Percentiles rank a stretch among this genome's conserved stretches.
Conservation (phyloP, 2,113 vertebrate genomes). For the Grantiella picta region DNA sequence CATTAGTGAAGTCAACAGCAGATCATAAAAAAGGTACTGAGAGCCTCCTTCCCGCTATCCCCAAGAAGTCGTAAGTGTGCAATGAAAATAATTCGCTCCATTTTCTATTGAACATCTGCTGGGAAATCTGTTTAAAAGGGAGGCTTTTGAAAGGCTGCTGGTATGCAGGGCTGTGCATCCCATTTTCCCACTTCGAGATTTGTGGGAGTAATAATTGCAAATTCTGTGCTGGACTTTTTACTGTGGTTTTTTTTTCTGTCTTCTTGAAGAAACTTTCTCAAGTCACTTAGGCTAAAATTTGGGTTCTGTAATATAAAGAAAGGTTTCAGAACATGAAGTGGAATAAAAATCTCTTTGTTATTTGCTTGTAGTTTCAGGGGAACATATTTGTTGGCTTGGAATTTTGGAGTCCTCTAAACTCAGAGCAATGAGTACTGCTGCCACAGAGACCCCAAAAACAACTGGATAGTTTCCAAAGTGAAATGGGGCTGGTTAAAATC, state of each 20-base stretch:
- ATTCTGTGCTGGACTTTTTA: not conserved
- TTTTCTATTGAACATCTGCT: conserved; percentile 51
- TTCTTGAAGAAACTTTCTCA: not conserved
- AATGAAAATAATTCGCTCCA: not conserved
- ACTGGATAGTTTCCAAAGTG: not conserved
- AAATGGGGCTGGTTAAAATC: not conserved
- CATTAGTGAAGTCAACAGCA: conserved; percentile 57
- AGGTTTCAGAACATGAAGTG: not conserved
- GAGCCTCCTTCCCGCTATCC: not conserved
- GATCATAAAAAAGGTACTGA: conserved; percentile 47
- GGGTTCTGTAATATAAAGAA: not conserved
- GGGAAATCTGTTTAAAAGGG: conserved; percentile 13
- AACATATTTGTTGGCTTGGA: not conserved
- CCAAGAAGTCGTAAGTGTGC: not conserved
- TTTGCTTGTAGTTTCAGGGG: not conserved
- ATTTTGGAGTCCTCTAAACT: not conserved
- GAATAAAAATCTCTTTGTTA: not conserved
- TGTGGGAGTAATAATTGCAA: not conserved
- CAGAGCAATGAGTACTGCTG: not conserved
- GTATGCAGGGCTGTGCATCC: not conserved
- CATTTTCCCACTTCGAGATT: not conserved
- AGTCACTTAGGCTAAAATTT: not conserved
- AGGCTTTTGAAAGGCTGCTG: conserved; percentile 10
- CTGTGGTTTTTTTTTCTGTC: not conserved
- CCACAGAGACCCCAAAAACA: not conserved